Percentiles rank a stretch among this genome's conserved stretches.
Evolutionary conservation across 2,113 vertebrate genomes (phyloP).

Genomic region (Pithys albifrons): DNA sequence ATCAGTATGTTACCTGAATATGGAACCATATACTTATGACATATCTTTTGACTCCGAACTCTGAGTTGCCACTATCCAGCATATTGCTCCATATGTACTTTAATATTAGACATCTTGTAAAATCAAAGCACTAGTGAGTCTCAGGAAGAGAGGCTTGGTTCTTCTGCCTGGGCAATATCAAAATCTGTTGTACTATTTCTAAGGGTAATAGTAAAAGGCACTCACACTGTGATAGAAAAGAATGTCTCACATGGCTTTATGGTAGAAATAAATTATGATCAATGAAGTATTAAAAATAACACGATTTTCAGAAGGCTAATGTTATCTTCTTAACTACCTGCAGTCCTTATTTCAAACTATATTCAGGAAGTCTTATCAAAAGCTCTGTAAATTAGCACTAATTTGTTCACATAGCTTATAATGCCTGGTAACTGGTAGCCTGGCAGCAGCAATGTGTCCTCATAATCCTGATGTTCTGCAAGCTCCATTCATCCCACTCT

Average conservation of each 20-base stretch:
- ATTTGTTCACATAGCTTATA: not conserved
- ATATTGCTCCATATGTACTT: not conserved
- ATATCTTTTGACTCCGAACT: not conserved
- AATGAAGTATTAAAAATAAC: not conserved
- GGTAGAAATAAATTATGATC: not conserved
- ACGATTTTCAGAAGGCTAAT: not conserved
- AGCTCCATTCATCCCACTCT: not conserved
- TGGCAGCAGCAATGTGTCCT: not conserved
- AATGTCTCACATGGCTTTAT: not conserved
- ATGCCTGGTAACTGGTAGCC: not conserved
- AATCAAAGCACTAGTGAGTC: not conserved
- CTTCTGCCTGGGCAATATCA: not conserved
- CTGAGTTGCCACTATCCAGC: not conserved
- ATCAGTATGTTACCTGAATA: not conserved
- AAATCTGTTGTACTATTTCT: not conserved
- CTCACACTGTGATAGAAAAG: not conserved
- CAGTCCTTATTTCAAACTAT: not conserved
- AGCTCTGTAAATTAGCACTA: not conserved
- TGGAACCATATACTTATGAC: not conserved
- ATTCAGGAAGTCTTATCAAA: not conserved
- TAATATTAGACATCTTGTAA: not conserved
- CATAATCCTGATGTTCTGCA: not conserved
- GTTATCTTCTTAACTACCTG: not conserved
- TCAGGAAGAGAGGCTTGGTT: not conserved
- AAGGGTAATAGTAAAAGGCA: not conserved